Evolutionary conservation across 2,113 vertebrate genomes (phyloP).

Genomic region (Kobus ellipsiprymnus): DNA sequence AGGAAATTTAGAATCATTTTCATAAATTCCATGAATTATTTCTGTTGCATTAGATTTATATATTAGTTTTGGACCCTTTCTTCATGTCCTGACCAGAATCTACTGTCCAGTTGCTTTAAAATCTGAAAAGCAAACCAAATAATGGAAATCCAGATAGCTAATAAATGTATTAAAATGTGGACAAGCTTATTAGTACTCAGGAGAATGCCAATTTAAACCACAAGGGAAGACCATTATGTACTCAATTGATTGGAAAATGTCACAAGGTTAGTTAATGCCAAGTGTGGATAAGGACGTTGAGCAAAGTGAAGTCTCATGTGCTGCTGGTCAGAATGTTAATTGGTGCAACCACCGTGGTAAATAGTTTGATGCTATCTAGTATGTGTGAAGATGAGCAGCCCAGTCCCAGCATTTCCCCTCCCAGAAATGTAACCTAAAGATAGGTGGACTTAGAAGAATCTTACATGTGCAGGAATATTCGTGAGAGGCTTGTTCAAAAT

Average conservation of each 20-base stretch:
- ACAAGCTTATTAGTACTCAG: neutral
- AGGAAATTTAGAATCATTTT: neutral
- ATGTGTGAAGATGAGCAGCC: neutral
- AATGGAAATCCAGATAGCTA: neutral
- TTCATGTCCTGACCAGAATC: neutral
- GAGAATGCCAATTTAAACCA: neutral
- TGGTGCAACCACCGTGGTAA: neutral
- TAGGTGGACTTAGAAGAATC: neutral
- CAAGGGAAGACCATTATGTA: neutral
- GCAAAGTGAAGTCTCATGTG: rapidly evolving
- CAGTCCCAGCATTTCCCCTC: neutral
- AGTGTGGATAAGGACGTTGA: neutral
- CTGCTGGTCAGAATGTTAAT: neutral
- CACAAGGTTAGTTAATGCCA: neutral
- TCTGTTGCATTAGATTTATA: neutral
- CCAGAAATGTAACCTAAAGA: neutral
- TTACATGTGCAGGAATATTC: neutral
- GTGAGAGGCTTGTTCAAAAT: neutral
- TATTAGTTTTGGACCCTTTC: neutral
- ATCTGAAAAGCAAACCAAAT: neutral
- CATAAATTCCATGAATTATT: neutral
- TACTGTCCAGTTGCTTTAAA: neutral
- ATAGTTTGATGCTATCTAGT: neutral
- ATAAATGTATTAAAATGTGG: neutral
- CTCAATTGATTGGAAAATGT: neutral